Evolutionary conservation across 2,888 invertebrate species (phyloP).

Genomic region (Trissoscelio sp.): DNA sequence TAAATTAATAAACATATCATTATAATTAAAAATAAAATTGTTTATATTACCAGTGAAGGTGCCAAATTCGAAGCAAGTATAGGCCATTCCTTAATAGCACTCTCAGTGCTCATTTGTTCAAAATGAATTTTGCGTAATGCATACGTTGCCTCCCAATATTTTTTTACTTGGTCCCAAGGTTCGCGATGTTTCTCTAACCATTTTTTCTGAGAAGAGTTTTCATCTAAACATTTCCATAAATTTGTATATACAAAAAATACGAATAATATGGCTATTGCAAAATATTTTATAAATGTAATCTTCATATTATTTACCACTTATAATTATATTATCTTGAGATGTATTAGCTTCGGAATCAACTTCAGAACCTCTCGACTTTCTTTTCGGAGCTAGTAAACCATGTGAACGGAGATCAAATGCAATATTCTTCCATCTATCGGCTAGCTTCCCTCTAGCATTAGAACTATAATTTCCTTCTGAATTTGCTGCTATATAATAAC

Average conservation of each 20-base stretch:
- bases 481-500: conserved; percentile 3
- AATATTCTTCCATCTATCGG: conserved; percentile 7
- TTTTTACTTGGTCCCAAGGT: conserved; percentile 20
- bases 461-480: background rate
- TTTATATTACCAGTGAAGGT: conserved; percentile 19
- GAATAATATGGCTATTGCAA: too few relatives aligned
- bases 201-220: background rate
- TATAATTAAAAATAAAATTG: too few relatives aligned
- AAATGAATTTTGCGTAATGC: background rate
- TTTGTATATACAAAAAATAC: too few relatives aligned
- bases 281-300: background rate
- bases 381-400: too few relatives aligned
- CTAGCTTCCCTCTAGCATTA: conserved; percentile 3
- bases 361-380: too few relatives aligned
- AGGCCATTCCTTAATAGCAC: conserved; percentile 16
- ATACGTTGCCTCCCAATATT: background rate
- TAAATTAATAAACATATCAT: too few relatives aligned
- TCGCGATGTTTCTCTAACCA: conserved; percentile 13
- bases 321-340: too few relatives aligned
- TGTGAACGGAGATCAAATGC: background rate
- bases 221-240: too few relatives aligned
- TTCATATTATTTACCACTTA: background rate
- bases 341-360: too few relatives aligned
- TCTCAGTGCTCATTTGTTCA: background rate
- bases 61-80: background rate